Conservation (phyloP, 2,113 vertebrate species). For the Lophotis ruficrista region DNA sequence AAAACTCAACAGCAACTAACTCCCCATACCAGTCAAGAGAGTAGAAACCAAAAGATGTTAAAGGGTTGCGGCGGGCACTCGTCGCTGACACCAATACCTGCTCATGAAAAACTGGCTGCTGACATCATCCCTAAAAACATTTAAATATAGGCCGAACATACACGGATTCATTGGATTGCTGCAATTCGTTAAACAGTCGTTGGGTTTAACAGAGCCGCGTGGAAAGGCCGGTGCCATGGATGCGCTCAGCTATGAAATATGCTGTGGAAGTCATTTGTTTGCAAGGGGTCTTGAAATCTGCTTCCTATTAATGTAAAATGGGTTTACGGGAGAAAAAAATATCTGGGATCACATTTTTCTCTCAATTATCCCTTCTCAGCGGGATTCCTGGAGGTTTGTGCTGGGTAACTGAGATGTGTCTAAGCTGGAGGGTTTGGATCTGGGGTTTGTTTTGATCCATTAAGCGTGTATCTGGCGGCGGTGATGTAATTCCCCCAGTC, state of each 20-base stretch:
- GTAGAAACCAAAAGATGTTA: not conserved
- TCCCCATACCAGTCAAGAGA: not conserved
- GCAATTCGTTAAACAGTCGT: slow-evolving; percentile 67
- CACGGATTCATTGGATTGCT: not conserved
- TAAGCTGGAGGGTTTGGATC: not conserved
- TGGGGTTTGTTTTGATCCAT: slow-evolving; percentile 34
- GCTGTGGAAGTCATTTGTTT: slow-evolving; percentile 29
- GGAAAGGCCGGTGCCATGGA: slow-evolving; percentile 42
- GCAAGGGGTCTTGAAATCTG: slow-evolving; percentile 46
- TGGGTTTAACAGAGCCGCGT: slow-evolving; percentile 46
- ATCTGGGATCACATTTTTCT: slow-evolving; percentile 17
- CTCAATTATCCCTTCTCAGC: slow-evolving; percentile 25
- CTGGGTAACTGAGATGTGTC: not conserved
- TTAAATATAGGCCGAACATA: not conserved
- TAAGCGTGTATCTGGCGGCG: not conserved
- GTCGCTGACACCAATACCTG: slow-evolving; percentile 40
- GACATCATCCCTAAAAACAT: slow-evolving; percentile 6
- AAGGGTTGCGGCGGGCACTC: slow-evolving; percentile 3
- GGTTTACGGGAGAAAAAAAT: slow-evolving; percentile 28
- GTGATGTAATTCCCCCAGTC: slow-evolving; percentile 32
- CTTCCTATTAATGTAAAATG: slow-evolving; percentile 18
- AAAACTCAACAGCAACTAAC: not conserved
- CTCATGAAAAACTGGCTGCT: slow-evolving; percentile 24
- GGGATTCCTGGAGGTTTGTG: not conserved
- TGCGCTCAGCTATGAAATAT: slow-evolving; percentile 53